These are phyloP conservation scores for Chloromyia formosa DNA, from an alignment of 2,888 invertebrate genomes.

Conservation along the genomic window DNA sequence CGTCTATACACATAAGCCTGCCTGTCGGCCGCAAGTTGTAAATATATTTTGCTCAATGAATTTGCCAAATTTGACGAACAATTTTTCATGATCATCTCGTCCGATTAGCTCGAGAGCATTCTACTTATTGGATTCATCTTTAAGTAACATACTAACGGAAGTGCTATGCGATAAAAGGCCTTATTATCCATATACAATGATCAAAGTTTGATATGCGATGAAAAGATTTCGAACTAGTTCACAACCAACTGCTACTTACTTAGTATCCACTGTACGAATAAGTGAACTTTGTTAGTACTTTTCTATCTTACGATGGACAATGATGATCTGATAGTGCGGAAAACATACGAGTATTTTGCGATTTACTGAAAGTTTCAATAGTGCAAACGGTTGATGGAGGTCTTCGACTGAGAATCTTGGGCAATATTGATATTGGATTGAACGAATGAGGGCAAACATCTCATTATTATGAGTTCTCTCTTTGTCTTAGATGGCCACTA, in stretches of 20 bases:
- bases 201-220: neutral
- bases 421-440: neutral
- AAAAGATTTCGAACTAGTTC: constrained; percentile 25
- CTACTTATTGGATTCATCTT: too few relatives aligned
- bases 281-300: too few relatives aligned
- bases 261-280: too few relatives aligned
- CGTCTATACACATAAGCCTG: too few relatives aligned
- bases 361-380: neutral
- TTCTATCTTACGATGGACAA: too few relatives aligned
- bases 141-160: constrained; percentile 31
- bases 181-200: too few relatives aligned
- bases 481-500: neutral
- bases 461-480: constrained; percentile 2
- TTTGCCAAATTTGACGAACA: neutral
- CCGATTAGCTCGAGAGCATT: neutral
- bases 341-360: too few relatives aligned
- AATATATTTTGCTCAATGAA: neutral
- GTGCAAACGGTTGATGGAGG: too few relatives aligned
- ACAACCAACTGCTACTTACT: neutral
- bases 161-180: neutral
- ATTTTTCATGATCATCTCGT: neutral
- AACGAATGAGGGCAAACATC: neutral
- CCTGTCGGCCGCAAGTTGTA: too few relatives aligned
- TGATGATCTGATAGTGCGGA: neutral
- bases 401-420: too few relatives aligned